phyloP scores from a whole-genome alignment of 2,113 vertebrate genomes.

The Rhinoderma darwinii region DNA sequence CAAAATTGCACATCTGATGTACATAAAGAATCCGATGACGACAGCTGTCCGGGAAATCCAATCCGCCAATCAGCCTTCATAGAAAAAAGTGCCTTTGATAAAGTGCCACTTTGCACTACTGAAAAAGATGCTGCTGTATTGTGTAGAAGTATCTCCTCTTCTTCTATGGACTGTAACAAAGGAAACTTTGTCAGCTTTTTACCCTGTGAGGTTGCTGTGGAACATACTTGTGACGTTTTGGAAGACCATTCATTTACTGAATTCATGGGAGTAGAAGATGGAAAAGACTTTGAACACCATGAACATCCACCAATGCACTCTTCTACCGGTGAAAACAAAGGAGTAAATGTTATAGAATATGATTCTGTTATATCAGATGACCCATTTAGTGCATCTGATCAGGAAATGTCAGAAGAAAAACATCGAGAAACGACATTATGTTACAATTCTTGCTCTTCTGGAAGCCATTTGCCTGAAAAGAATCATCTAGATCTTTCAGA shows the following conservation, averaged over 20 bases:
- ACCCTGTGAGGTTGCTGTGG: slow-evolving; percentile 67
- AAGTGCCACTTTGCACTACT: slow-evolving; percentile 64
- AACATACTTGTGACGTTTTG: slow-evolving; percentile 68
- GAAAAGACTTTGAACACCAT: slow-evolving; percentile 76
- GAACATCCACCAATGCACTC: slow-evolving; percentile 64
- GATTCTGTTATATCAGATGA: background rate
- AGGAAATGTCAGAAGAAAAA: slow-evolving; percentile 25
- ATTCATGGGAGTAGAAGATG: slow-evolving; percentile 91
- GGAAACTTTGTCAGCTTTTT: slow-evolving; percentile 64
- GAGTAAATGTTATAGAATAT: slow-evolving; percentile 28
- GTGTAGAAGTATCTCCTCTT: slow-evolving; percentile 63
- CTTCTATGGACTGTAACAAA: slow-evolving; percentile 62
- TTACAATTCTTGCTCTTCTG: slow-evolving; percentile 60
- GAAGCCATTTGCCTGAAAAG: slow-evolving; percentile 51
- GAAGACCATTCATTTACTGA: slow-evolving; percentile 87
- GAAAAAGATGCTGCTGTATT: slow-evolving; percentile 61
- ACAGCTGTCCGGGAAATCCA: slow-evolving; percentile 66
- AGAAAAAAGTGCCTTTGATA: slow-evolving; percentile 79
- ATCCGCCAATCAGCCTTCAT: slow-evolving; percentile 60
- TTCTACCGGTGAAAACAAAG: slow-evolving; percentile 49
- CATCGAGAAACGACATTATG: slow-evolving; percentile 10
- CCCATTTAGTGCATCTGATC: background rate
- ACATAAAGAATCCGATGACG: slow-evolving; percentile 74
- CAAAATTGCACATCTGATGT: slow-evolving; percentile 63
- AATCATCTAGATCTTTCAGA: slow-evolving; percentile 69